phyloP scores from a whole-genome alignment of 23 tunicate genomes.

The Ciona savignyi region DNA sequence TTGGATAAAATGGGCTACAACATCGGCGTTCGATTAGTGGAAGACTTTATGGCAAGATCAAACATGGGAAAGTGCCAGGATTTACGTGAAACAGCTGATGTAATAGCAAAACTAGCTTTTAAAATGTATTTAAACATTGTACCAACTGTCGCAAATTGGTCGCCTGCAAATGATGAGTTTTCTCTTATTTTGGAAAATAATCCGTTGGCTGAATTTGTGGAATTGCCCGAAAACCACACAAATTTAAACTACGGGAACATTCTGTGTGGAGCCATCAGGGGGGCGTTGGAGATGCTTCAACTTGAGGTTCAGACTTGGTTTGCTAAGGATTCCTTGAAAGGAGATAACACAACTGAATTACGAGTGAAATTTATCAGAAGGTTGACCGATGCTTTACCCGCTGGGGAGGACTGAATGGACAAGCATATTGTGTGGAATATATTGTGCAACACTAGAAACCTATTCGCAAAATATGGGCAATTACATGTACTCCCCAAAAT shows the following conservation, averaged over 20 bases:
- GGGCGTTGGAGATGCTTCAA: slow-evolving; percentile 89
- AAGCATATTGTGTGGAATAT: too few species aligned
- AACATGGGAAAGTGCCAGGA: slow-evolving; percentile 67
- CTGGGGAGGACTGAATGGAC: slow-evolving; percentile 95
- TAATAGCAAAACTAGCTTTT: slow-evolving; percentile 26
- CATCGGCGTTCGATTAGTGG: slow-evolving; percentile 76
- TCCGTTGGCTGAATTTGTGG: too few species aligned
- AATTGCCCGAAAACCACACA: slow-evolving; percentile 61
- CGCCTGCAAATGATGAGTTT: slow-evolving; percentile 75
- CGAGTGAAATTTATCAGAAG: slow-evolving; percentile 63
- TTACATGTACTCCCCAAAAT: too few species aligned
- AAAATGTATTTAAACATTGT: too few species aligned
- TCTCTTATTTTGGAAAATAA: slow-evolving; percentile 71
- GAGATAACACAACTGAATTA: slow-evolving; percentile 76
- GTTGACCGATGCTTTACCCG: slow-evolving; percentile 90
- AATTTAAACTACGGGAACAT: slow-evolving; percentile 64
- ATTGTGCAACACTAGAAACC: too few species aligned
- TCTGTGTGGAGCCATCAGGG: slow-evolving; percentile 79
- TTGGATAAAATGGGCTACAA: slow-evolving; percentile 86
- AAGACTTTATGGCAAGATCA: slow-evolving; percentile 64
- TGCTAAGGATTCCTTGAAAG: slow-evolving; percentile 76
- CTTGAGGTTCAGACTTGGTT: slow-evolving; percentile 64
- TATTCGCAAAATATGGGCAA: too few species aligned
- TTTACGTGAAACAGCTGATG: slow-evolving; percentile 87
- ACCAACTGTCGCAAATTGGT: slow-evolving; percentile 81